phyloP scores from a whole-genome alignment of 2,797 vertebrate genomes.

The Taeniopygia guttata region DNA sequence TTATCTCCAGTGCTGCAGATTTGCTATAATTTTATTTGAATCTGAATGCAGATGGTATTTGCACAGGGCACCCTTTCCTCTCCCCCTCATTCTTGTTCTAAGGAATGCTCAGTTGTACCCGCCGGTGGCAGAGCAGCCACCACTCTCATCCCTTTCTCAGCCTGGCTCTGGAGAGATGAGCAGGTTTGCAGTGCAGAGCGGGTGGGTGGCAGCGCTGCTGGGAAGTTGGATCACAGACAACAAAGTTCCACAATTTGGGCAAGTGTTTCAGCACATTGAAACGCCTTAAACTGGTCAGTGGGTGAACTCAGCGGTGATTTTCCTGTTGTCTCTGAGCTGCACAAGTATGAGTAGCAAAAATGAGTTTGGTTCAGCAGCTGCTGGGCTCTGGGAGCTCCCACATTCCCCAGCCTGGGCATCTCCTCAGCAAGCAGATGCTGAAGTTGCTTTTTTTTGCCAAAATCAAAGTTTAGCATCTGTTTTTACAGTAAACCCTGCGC shows the following conservation, averaged over 20 bases:
- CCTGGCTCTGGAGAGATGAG: background rate
- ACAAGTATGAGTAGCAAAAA: background rate
- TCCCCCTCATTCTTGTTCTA: background rate
- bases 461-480: background rate
- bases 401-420: background rate
- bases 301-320: rapidly evolving
- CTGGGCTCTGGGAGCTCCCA: background rate
- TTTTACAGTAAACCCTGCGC: background rate
- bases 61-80: background rate
- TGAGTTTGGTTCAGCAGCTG: background rate
- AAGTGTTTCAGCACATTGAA: rapidly evolving
- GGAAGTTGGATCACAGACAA: background rate
- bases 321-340: background rate
- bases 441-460: background rate
- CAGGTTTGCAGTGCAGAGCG: background rate
- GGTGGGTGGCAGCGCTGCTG: background rate
- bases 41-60: constrained; percentile 27
- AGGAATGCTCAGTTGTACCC: background rate
- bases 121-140: background rate
- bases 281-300: background rate
- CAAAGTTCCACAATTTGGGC: background rate
- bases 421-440: background rate
- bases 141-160: background rate
- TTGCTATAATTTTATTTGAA: constrained; percentile 16
- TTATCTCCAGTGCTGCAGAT: constrained; percentile 53